Evolutionary conservation across 2,113 vertebrate genomes (phyloP).

Genomic region (Dendropsophus ebraccatus): DNA sequence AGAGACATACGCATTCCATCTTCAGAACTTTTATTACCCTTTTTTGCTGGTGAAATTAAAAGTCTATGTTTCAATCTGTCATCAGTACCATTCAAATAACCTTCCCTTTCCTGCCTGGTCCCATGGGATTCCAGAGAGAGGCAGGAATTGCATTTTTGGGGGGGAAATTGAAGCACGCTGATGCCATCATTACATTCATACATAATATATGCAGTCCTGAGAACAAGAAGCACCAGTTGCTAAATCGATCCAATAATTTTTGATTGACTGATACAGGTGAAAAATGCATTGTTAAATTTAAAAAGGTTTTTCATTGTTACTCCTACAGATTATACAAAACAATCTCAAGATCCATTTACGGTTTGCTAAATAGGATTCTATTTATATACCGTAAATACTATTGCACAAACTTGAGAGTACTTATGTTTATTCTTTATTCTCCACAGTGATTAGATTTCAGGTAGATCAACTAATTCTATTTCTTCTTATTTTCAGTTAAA

Average conservation of each 20-base stretch:
- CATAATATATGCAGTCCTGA: background rate
- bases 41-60: background rate
- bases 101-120: background rate
- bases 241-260: background rate
- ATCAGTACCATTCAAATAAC: background rate
- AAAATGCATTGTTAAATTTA: background rate
- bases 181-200: background rate
- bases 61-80: background rate
- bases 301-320: background rate
- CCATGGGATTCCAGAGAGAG: too few species aligned
- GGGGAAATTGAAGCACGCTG: background rate
- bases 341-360: background rate
- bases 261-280: background rate
- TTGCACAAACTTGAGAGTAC: slow-evolving; percentile 14
- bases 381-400: background rate
- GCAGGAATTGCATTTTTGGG: too few species aligned
- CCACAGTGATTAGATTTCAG: background rate
- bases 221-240: background rate
- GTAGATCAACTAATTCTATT: background rate
- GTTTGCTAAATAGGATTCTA: slow-evolving; percentile 12
- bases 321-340: background rate
- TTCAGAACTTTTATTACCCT: background rate
- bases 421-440: background rate
- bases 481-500: background rate
- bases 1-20: too few species aligned